Conservation (phyloP, 2,113 vertebrate genomes). For the Alligator sinensis region DNA sequence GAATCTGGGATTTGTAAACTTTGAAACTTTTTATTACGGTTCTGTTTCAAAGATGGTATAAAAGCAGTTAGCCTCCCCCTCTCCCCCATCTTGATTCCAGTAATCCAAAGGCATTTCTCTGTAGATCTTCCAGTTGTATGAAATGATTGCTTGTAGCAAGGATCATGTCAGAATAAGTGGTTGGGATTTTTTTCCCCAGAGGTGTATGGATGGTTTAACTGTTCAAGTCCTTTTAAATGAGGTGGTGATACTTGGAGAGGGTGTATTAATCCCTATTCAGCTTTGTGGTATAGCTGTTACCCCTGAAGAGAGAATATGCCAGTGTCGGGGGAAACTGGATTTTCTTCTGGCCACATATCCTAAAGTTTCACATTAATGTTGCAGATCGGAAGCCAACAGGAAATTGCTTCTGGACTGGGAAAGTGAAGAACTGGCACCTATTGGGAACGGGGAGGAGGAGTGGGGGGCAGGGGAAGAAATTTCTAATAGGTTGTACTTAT, state of each 20-base stretch:
- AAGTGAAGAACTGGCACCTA: neutral
- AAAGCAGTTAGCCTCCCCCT: neutral
- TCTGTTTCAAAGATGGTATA: neutral
- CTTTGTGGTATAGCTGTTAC: neutral
- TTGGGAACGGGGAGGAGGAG: no score
- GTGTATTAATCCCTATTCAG: neutral
- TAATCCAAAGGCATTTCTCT: neutral
- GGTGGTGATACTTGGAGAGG: neutral
- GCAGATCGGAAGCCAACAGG: neutral
- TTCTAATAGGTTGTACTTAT: neutral
- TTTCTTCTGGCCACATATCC: neutral
- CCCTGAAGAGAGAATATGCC: neutral
- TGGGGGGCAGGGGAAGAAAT: neutral
- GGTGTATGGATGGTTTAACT: neutral
- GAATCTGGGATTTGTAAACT: neutral
- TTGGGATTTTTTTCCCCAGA: neutral
- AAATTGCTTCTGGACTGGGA: neutral
- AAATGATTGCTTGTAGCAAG: neutral
- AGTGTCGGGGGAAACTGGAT: neutral
- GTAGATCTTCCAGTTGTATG: neutral
- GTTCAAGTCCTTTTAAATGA: neutral
- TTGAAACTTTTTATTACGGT: neutral
- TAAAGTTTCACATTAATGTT: neutral
- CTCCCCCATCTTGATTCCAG: no score
- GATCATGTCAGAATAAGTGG: neutral